phyloP scores from a whole-genome alignment of 2,888 invertebrate species.

The Dolomedes plantarius region DNA sequence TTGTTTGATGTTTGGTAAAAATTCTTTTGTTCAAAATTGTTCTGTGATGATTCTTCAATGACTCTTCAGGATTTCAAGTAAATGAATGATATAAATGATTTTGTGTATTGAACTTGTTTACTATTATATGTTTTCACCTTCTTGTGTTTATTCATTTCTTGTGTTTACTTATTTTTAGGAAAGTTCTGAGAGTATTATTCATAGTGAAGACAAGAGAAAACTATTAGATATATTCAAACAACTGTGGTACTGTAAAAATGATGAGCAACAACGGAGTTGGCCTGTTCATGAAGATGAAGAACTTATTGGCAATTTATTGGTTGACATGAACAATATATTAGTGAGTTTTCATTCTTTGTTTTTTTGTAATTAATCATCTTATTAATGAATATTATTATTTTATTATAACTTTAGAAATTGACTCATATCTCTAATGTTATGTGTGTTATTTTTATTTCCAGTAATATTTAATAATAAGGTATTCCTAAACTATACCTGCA shows the following conservation, averaged over 20 bases:
- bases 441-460: too few species aligned
- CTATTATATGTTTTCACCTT: not conserved
- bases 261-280: conserved; percentile 97
- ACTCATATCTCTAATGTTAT: too few species aligned
- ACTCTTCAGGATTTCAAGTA: too few species aligned
- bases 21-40: too few species aligned
- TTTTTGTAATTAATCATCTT: not conserved
- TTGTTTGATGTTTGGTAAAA: too few species aligned
- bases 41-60: too few species aligned
- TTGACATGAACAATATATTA: conserved; percentile 77
- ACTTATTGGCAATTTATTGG: conserved; percentile 88
- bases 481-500: too few species aligned
- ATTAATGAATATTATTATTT: too few species aligned
- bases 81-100: too few species aligned
- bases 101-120: too few species aligned
- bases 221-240: conserved; percentile 89
- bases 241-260: conserved; percentile 92
- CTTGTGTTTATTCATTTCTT: not conserved
- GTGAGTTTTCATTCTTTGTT: conserved; percentile 74
- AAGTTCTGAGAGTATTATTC: conserved; percentile 27
- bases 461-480: too few species aligned
- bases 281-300: conserved; percentile 94
- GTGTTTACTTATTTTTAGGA: conserved; percentile 34
- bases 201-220: conserved; percentile 89
- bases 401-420: too few species aligned